A percentile compares a stretch with the other conserved stretches of the same genome.
phyloP scores from a whole-genome alignment of 2,797 vertebrate species.

The Pseudomugil tenellus region DNA sequence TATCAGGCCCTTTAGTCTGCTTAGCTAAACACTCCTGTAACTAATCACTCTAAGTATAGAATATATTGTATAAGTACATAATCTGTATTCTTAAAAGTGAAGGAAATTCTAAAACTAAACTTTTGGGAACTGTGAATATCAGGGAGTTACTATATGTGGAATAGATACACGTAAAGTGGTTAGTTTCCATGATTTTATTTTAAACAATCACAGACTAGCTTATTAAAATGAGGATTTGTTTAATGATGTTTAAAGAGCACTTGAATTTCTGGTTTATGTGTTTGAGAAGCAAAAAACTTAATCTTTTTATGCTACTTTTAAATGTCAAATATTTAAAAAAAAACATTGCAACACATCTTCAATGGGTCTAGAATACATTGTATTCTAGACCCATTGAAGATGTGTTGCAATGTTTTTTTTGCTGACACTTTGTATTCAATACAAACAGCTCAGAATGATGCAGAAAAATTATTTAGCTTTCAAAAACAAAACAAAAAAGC shows the following conservation, averaged over 20 bases:
- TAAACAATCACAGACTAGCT: conserved; percentile 12
- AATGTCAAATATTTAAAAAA: not conserved
- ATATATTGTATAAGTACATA: conserved; percentile 9
- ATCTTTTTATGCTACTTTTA: not conserved
- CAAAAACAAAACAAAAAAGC: too few species aligned
- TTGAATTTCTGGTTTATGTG: conserved; percentile 3
- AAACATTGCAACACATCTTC: not conserved
- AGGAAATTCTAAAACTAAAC: conserved; percentile 13
- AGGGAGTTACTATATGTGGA: not conserved
- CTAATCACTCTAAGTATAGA: not conserved
- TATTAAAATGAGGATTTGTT: conserved; percentile 1
- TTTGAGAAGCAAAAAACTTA: not conserved
- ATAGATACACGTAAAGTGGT: not conserved
- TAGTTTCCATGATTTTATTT: not conserved
- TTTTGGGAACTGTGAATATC: not conserved
- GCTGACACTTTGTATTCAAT: too few species aligned
- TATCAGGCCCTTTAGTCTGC: conserved; percentile 52
- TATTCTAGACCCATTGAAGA: too few species aligned
- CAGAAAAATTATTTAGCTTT: too few species aligned
- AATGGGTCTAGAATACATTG: too few species aligned
- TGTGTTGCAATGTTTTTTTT: too few species aligned
- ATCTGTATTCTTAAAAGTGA: conserved; percentile 27
- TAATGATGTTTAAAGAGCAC: conserved; percentile 14
- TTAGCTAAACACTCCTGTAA: conserved; percentile 52
- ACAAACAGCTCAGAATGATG: too few species aligned